Percentiles rank a stretch among this genome's conserved stretches.
Conservation (phyloP, 2,113 vertebrate species). For the Alaudala cheleensis region DNA sequence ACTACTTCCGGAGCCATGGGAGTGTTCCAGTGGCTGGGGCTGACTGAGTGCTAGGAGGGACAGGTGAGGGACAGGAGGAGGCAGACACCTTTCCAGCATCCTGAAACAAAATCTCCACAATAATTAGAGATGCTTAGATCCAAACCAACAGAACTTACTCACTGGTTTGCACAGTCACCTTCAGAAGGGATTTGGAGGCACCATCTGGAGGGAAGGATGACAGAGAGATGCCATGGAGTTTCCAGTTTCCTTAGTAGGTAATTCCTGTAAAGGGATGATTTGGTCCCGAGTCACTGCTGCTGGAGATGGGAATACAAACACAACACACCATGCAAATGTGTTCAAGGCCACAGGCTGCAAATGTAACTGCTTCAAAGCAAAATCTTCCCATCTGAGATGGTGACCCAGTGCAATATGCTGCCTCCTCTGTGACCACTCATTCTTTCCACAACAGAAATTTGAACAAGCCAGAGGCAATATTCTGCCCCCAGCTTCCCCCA, state of each 20-base stretch:
- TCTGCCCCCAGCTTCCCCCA: background rate
- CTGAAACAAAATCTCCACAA: background rate
- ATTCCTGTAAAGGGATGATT: background rate
- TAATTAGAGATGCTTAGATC: background rate
- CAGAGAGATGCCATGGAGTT: background rate
- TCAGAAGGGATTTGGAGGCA: background rate
- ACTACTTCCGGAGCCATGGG: background rate
- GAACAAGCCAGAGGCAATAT: background rate
- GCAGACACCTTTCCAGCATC: background rate
- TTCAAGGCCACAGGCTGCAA: background rate
- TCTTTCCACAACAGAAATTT: background rate
- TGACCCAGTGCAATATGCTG: background rate
- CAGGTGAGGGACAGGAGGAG: background rate
- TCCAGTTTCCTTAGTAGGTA: background rate
- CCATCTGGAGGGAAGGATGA: background rate
- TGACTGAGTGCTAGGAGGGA: background rate
- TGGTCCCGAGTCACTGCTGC: background rate
- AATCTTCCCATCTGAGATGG: background rate
- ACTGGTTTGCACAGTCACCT: background rate
- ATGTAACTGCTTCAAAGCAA: background rate
- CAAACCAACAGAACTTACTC: background rate
- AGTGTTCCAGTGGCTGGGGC: background rate
- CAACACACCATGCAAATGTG: background rate
- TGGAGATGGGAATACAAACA: background rate
- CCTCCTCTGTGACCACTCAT: background rate